These are phyloP conservation scores for Trididemnum miniatum DNA, from an alignment of 23 tunicate species.

Conservation along the genomic window DNA sequence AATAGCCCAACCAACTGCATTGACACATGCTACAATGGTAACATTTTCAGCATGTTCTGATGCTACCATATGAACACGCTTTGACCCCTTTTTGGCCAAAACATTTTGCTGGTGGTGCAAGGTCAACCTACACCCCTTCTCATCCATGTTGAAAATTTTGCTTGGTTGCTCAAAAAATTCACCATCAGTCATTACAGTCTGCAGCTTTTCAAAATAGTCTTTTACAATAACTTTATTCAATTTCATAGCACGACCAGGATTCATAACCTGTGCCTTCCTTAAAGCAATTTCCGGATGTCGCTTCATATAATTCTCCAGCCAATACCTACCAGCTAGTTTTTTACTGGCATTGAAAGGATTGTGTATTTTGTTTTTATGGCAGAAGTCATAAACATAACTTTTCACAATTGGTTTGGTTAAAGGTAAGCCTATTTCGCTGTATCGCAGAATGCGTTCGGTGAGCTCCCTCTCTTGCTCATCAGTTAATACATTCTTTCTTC, in stretches of 20 bases:
- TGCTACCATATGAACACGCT: slow-evolving; percentile 25
- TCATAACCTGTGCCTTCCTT: slow-evolving; percentile 22
- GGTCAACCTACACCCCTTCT: slow-evolving; percentile 23
- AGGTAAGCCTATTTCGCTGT: slow-evolving; percentile 11
- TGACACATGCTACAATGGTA: slow-evolving; percentile 22
- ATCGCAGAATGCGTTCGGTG: slow-evolving; percentile 6
- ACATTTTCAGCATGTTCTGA: slow-evolving; percentile 41
- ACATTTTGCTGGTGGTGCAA: slow-evolving; percentile 29
- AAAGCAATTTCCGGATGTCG: slow-evolving; percentile 1
- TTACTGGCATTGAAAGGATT: slow-evolving; percentile 7
- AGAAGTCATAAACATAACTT: slow-evolving; percentile 30
- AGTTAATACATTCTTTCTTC: slow-evolving; percentile 13
- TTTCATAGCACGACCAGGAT: slow-evolving; percentile 22
- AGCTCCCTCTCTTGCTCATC: slow-evolving; percentile 24
- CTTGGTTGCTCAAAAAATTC: slow-evolving; percentile 21
- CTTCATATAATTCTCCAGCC: slow-evolving; percentile 8
- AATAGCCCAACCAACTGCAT: slow-evolving; percentile 21
- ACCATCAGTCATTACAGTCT: slow-evolving; percentile 4
- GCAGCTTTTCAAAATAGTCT: slow-evolving; percentile 19
- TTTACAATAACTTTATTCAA: slow-evolving; percentile 13
- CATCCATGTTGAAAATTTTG: slow-evolving; percentile 21
- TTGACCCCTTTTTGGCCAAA: slow-evolving; percentile 14
- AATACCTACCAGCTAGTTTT: slow-evolving; percentile 15
- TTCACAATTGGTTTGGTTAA: slow-evolving; percentile 4
- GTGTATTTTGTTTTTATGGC: neutral